A percentile compares a stretch with the other conserved stretches of the same genome.
phyloP scores from a whole-genome alignment of 2,888 invertebrate genomes.

The Tetragonisca angustula region DNA sequence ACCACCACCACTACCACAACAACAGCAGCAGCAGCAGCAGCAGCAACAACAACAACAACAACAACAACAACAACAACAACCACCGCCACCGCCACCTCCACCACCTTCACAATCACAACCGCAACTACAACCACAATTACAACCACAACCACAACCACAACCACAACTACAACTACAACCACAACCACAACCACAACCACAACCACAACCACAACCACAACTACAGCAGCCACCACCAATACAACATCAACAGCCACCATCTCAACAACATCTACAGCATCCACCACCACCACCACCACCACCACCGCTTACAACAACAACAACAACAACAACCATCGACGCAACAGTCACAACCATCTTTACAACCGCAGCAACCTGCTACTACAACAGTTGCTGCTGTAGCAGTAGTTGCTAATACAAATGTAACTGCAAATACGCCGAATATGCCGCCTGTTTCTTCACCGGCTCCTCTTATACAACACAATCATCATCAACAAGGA shows the following conservation, averaged over 20 bases:
- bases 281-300: conserved; percentile 59
- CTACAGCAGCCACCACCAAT: conserved; percentile 57
- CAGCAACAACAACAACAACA: conserved; percentile 27
- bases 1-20: conserved; percentile 36
- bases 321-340: conserved; percentile 55
- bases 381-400: conserved; percentile 69
- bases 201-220: conserved; percentile 42
- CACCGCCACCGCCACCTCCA: conserved; percentile 43
- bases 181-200: conserved; percentile 46
- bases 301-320: conserved; percentile 48
- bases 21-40: conserved; percentile 42
- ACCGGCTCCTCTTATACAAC: conserved; percentile 75
- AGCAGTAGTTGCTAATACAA: conserved; percentile 69
- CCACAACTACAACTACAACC: conserved; percentile 59
- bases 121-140: conserved; percentile 35
- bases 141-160: conserved; percentile 54
- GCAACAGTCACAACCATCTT: conserved; percentile 57
- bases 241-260: conserved; percentile 56
- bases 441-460: conserved; percentile 74
- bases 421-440: conserved; percentile 72
- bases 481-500: conserved; percentile 77
- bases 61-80: conserved; percentile 27
- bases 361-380: conserved; percentile 62
- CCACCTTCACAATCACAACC: conserved; percentile 33
- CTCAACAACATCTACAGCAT: conserved; percentile 68